Evolutionary conservation across 2,888 invertebrate genomes (phyloP).

Genomic region (Oxystoma pomonae): DNA sequence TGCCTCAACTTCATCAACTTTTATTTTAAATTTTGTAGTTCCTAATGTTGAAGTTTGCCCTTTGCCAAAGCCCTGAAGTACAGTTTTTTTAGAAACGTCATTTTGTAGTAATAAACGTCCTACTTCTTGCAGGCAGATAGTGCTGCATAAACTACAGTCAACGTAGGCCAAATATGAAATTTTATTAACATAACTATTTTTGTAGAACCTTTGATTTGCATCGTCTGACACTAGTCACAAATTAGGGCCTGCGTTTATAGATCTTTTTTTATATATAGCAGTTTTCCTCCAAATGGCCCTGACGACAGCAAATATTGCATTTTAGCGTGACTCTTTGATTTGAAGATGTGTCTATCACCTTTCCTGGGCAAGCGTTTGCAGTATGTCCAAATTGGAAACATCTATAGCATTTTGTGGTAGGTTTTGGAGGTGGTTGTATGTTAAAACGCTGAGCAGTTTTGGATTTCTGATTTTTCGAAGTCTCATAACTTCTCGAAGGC

Average conservation of each 20-base stretch:
- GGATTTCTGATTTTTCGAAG: not conserved
- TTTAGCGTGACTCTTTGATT: not conserved
- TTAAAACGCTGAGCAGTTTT: not conserved
- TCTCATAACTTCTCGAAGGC: not conserved
- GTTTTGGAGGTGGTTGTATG: not conserved
- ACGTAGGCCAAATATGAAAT: constrained; percentile 19
- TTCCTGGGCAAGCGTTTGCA: not conserved
- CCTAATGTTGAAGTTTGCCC: constrained; percentile 20
- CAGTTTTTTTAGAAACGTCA: constrained; percentile 7
- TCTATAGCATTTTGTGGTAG: not conserved
- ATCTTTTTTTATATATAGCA: not conserved
- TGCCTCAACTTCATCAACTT: constrained; percentile 20
- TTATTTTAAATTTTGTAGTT: constrained; percentile 11
- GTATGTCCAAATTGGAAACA: constrained; percentile 8
- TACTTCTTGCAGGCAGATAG: constrained; percentile 16
- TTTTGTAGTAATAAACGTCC: constrained; percentile 8
- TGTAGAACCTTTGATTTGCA: constrained; percentile 17
- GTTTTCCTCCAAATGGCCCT: constrained; percentile 5
- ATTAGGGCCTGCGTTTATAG: not conserved
- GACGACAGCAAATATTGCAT: constrained; percentile 4
- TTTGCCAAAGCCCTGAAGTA: constrained; percentile 21
- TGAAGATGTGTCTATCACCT: not conserved
- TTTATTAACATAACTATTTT: constrained; percentile 16
- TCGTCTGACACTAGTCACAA: constrained; percentile 13
- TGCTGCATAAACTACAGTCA: constrained; percentile 23